Conservation (phyloP, 2,888 invertebrate genomes). For the Cephus spinipes region DNA sequence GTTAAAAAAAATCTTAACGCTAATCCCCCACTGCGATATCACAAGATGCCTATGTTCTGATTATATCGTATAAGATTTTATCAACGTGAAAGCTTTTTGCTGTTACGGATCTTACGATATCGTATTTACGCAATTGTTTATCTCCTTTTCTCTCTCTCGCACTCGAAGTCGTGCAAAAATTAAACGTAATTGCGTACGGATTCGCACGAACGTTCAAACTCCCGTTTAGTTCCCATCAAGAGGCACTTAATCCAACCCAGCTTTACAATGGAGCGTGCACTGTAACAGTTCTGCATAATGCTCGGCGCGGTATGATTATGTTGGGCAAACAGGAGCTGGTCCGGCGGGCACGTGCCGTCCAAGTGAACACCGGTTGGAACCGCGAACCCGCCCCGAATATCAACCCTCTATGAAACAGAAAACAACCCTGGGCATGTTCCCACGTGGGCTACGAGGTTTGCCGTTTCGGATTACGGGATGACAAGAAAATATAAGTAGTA, state of each 20-base stretch:
- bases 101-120: not conserved
- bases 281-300: not conserved
- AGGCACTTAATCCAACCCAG: slow-evolving; percentile 52
- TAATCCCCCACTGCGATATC: not conserved
- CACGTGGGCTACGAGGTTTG: slow-evolving; percentile 34
- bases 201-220: slow-evolving; percentile 24
- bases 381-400: slow-evolving; percentile 39
- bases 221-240: slow-evolving; percentile 58
- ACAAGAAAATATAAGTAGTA: not conserved
- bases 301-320: slow-evolving; percentile 45
- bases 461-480: slow-evolving; percentile 37
- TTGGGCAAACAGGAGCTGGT: slow-evolving; percentile 42
- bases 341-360: slow-evolving; percentile 44
- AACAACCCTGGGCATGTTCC: slow-evolving; percentile 37
- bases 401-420: slow-evolving; percentile 29
- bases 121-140: not conserved
- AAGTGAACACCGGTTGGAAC: slow-evolving; percentile 46
- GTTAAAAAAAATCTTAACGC: not conserved
- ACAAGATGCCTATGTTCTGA: not conserved
- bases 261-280: not conserved
- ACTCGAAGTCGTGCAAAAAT: not conserved
- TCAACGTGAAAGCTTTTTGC: not conserved
- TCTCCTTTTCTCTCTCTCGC: not conserved
- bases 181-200: not conserved
- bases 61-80: not conserved